These are phyloP conservation scores for Spilarctia lutea DNA, from an alignment of 2,888 invertebrate species.

Conservation along the genomic window DNA sequence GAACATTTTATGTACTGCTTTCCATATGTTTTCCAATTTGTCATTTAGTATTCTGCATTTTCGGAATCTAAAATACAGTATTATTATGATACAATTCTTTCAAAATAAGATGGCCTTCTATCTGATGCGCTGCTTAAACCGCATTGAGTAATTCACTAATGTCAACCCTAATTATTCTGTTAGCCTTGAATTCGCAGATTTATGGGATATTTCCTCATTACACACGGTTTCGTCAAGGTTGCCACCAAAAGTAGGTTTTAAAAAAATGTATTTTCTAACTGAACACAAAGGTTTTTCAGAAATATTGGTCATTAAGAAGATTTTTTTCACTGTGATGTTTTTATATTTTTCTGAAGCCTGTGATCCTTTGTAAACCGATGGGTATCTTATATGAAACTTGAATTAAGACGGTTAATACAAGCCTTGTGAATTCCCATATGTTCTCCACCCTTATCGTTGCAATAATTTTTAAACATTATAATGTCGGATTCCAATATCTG, in stretches of 20 bases:
- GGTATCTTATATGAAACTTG: background rate
- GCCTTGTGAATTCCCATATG: background rate
- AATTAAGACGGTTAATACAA: background rate
- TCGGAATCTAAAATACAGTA: slow-evolving; percentile 10
- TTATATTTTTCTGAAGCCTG: background rate
- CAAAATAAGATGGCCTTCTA: slow-evolving; percentile 45
- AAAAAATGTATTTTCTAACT: background rate
- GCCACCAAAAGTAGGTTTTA: background rate
- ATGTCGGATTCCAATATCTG: too few relatives aligned
- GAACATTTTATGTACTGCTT: too few relatives aligned
- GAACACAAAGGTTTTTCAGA: background rate
- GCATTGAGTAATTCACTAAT: slow-evolving; percentile 37
- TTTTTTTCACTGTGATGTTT: background rate
- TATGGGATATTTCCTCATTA: slow-evolving; percentile 40
- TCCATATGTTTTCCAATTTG: background rate
- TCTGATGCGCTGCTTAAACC: slow-evolving; percentile 37
- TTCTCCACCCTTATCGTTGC: background rate
- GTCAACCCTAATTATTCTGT: slow-evolving; percentile 40
- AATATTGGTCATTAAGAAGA: background rate
- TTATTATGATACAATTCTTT: slow-evolving; percentile 17
- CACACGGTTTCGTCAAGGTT: slow-evolving; percentile 31
- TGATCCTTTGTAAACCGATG: too few relatives aligned
- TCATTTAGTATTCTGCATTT: background rate
- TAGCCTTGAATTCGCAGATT: slow-evolving; percentile 43
- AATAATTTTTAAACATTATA: background rate